Base-by-base conservation (phyloP, 2,113 vertebrate species). In the Thamnaconus septentrionalis region DNA sequence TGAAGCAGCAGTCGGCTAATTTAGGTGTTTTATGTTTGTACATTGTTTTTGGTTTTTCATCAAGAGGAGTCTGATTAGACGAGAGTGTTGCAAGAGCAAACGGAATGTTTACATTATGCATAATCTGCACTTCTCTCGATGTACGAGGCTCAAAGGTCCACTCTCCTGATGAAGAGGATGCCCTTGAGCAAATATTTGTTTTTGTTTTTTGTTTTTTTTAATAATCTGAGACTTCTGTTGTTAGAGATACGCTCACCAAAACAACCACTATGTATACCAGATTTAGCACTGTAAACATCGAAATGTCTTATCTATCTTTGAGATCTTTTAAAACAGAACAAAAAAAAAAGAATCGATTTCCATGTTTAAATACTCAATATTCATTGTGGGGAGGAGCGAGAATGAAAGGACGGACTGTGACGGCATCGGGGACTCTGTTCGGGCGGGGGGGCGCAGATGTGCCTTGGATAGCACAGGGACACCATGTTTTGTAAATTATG, bases 401-500 rank as follows among this genome's bases (percentile, higher is more conserved):
- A 31, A 31, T 31, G 18, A 31, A 31, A 31, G 18, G 18, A 75
- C 60, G 69, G 65, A 78, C 71, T 60, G 70, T 78, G 11, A 81
- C 57, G 40, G 62, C 68, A 60, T 67, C 62, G 63, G n/a, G 69
- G 65, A 75, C 76, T 83, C 66, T 70, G 72, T 75, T 45, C 44
- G 61, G 58, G 56, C 53, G 43, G 53, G 53, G 46, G 69, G 67
- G 77, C 91, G 87, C 92, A 68, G 89, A 83, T 54, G 91, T 92
- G 91, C 94, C 93, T 88, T 88, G 86, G 89, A 78, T 87, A 94
- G 93, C 94, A 94, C 94, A 95, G 93, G 92, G 94, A 94, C 92
- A 91, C 89, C 91, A 92, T 90, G 92, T 97, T 96, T 98, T 96
- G 96, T 98, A 96, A 96, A 96, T 95, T 94, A 94, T 95, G 94